These are phyloP conservation scores for Diachasma alloeum DNA, from an alignment of 1,140 invertebrate species.

Conservation along the genomic window DNA sequence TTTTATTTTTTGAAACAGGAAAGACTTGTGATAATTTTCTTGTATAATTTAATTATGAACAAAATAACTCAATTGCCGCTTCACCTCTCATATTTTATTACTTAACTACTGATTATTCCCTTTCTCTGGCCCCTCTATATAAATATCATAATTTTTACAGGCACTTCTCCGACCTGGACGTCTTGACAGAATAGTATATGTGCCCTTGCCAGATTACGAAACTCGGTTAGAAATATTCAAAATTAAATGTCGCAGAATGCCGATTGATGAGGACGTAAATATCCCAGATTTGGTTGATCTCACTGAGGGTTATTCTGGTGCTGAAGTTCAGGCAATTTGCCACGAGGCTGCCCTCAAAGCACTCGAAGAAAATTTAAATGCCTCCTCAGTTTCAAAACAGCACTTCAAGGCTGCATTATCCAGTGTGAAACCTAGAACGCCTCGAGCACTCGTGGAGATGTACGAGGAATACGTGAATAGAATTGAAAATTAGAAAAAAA, in stretches of 20 bases:
- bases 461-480: constrained; percentile 71
- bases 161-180: constrained; percentile 87
- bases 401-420: constrained; percentile 78
- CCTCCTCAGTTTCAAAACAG: constrained; percentile 59
- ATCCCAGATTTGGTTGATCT: constrained; percentile 70
- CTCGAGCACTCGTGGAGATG: constrained; percentile 71
- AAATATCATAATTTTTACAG: constrained; percentile 51
- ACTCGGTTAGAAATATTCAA: constrained; percentile 79
- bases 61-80: too few relatives aligned
- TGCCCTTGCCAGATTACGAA: constrained; percentile 80
- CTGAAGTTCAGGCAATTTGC: constrained; percentile 87
- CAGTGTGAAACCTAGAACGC: constrained; percentile 77
- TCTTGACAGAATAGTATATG: constrained; percentile 88
- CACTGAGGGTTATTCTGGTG: constrained; percentile 86
- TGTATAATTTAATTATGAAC: too few relatives aligned
- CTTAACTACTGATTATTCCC: too few relatives aligned
- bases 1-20: too few relatives aligned
- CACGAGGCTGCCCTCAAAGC: constrained; percentile 85
- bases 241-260: constrained; percentile 73
- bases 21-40: too few relatives aligned
- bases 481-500: constrained; percentile 29
- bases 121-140: constrained; percentile 11
- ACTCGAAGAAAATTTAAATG: constrained; percentile 76
- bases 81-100: too few relatives aligned
- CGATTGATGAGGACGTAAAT: constrained; percentile 69